A percentile compares a stretch with the other conserved stretches of the same genome.
phyloP scores from a whole-genome alignment of 2,113 vertebrate species.

The Gymnorhina tibicen region DNA sequence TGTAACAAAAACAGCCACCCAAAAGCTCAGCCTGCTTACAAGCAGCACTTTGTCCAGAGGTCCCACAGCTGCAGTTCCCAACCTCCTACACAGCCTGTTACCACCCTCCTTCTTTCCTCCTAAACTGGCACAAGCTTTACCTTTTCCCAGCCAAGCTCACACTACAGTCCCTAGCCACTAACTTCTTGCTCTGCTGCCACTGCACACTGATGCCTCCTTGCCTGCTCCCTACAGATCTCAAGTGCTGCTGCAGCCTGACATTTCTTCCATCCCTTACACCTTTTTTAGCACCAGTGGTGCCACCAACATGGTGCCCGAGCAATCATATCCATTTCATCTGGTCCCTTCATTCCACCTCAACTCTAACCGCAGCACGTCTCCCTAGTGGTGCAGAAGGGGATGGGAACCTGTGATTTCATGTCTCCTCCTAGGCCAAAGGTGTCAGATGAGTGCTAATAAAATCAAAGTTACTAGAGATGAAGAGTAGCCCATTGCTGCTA shows the following conservation, averaged over 20 bases:
- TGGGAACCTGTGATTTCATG: neutral
- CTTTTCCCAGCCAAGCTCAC: neutral
- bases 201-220: neutral
- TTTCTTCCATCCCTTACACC: neutral
- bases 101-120: neutral
- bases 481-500: neutral
- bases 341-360: neutral
- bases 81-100: neutral
- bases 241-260: neutral
- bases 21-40: neutral
- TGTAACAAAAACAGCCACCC: neutral
- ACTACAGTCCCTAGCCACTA: neutral
- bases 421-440: neutral
- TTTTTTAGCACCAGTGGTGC: neutral
- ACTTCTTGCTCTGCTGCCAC: neutral
- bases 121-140: neutral
- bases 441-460: neutral
- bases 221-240: neutral
- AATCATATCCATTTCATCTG: neutral
- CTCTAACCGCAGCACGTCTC: neutral
- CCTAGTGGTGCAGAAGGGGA: neutral
- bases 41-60: neutral
- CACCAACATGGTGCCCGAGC: fast-evolving
- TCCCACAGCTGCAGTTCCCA: neutral
- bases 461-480: neutral